phyloP scores from a whole-genome alignment of 2,888 invertebrate species.

The Yponomeuta sedellus region DNA sequence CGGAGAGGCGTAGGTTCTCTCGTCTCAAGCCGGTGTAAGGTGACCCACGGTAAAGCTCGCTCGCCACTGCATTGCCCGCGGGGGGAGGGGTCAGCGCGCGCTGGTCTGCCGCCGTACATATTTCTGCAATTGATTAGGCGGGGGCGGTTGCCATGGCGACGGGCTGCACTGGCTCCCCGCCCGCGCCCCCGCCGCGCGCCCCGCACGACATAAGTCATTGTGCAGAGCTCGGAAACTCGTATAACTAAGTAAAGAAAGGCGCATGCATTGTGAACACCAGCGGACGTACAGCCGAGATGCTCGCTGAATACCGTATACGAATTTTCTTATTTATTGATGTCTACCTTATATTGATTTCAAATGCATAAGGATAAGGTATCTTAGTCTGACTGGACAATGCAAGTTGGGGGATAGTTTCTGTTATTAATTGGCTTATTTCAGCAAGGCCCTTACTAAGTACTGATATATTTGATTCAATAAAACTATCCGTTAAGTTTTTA shows the following conservation, averaged over 20 bases:
- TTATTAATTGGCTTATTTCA: too few relatives aligned
- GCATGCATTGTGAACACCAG: slow-evolving; percentile 27
- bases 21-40: slow-evolving; percentile 30
- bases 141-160: slow-evolving; percentile 67
- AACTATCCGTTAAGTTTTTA: too few relatives aligned
- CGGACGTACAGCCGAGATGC: neutral
- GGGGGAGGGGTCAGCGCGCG: slow-evolving; percentile 28
- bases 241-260: slow-evolving; percentile 29
- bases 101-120: slow-evolving; percentile 66
- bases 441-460: too few relatives aligned
- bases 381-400: too few relatives aligned
- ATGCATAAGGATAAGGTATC: too few relatives aligned
- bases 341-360: neutral
- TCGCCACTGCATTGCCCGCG: slow-evolving; percentile 28
- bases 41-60: slow-evolving; percentile 31
- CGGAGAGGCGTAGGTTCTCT: slow-evolving; percentile 37
- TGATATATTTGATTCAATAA: too few relatives aligned
- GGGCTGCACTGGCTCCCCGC: slow-evolving; percentile 38
- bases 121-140: slow-evolving; percentile 78
- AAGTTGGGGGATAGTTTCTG: too few relatives aligned
- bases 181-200: slow-evolving; percentile 25
- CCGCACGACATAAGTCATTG: slow-evolving; percentile 36
- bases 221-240: slow-evolving; percentile 25
- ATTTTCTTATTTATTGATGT: neutral
- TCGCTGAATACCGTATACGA: neutral